Conservation (phyloP, 2,888 invertebrate species). For the Argynnis bischoffii region DNA sequence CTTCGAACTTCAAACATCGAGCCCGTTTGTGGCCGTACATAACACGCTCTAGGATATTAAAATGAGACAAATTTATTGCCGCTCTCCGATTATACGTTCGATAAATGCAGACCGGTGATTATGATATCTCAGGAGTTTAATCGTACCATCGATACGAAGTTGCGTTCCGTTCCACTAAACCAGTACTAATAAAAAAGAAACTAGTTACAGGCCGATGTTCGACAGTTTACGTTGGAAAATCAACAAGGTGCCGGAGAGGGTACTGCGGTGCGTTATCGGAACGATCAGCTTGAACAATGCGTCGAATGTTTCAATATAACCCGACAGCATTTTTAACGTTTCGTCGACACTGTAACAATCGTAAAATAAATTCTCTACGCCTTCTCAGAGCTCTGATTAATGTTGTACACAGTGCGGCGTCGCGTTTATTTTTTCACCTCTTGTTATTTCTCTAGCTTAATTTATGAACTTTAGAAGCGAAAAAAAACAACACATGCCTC, state of each 20-base stretch:
- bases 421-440: conserved; percentile 73
- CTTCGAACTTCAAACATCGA: conserved; percentile 61
- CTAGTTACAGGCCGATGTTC: conserved; percentile 72
- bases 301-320: conserved; percentile 79
- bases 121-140: conserved; percentile 78
- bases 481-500: conserved; percentile 39
- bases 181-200: conserved; percentile 81
- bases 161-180: conserved; percentile 79
- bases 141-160: conserved; percentile 77
- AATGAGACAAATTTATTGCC: conserved; percentile 81
- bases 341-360: conserved; percentile 80
- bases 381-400: conserved; percentile 80
- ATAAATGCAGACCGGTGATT: conserved; percentile 82
- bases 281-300: conserved; percentile 77
- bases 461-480: conserved; percentile 65
- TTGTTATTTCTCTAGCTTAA: conserved; percentile 73
- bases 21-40: conserved; percentile 62
- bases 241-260: conserved; percentile 75
- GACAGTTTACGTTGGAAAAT: conserved; percentile 79
- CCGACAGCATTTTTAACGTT: conserved; percentile 81
- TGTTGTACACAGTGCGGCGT: conserved; percentile 74
- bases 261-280: conserved; percentile 75
- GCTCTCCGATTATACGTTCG: conserved; percentile 77
- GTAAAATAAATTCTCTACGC: conserved; percentile 82
- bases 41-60: conserved; percentile 77